A percentile compares a stretch with the other conserved stretches of the same genome.
These are phyloP conservation scores for Lasius fuliginosus DNA, from an alignment of 2,888 invertebrate genomes.

Conservation along the genomic window DNA sequence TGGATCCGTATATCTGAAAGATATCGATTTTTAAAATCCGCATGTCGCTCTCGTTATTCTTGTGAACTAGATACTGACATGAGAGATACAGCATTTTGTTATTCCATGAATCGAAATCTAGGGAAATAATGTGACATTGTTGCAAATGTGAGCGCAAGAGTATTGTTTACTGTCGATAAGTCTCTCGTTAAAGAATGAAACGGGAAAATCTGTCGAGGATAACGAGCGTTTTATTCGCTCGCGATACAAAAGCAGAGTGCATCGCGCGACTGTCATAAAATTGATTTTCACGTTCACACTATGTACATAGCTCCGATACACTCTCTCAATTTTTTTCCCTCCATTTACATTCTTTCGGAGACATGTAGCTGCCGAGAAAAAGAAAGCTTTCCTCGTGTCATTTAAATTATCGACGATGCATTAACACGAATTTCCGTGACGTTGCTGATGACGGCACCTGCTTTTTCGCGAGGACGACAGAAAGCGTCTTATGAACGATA, in stretches of 20 bases:
- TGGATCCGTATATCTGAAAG: background rate
- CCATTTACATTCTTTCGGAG: slow-evolving; percentile 4
- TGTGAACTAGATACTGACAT: background rate
- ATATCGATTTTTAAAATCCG: slow-evolving; percentile 1
- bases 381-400: slow-evolving; percentile 25
- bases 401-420: slow-evolving; percentile 46
- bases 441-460: slow-evolving; percentile 24
- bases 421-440: slow-evolving; percentile 43
- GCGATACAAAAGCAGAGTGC: background rate
- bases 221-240: slow-evolving; percentile 48
- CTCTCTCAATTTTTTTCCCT: background rate
- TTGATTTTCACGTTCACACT: slow-evolving; percentile 27
- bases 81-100: slow-evolving; percentile 13
- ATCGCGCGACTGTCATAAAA: slow-evolving; percentile 28
- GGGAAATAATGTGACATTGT: slow-evolving; percentile 13
- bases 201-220: slow-evolving; percentile 37
- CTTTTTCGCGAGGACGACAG: slow-evolving; percentile 33
- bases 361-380: background rate
- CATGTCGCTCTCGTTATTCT: background rate
- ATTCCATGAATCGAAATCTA: slow-evolving; percentile 2
- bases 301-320: background rate
- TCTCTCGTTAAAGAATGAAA: slow-evolving; percentile 25
- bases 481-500: slow-evolving; percentile 9
- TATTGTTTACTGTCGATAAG: slow-evolving; percentile 43
- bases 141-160: slow-evolving; percentile 10